These are phyloP conservation scores for Excalfactoria chinensis DNA, from an alignment of 2,113 vertebrate genomes.

Conservation along the genomic window DNA sequence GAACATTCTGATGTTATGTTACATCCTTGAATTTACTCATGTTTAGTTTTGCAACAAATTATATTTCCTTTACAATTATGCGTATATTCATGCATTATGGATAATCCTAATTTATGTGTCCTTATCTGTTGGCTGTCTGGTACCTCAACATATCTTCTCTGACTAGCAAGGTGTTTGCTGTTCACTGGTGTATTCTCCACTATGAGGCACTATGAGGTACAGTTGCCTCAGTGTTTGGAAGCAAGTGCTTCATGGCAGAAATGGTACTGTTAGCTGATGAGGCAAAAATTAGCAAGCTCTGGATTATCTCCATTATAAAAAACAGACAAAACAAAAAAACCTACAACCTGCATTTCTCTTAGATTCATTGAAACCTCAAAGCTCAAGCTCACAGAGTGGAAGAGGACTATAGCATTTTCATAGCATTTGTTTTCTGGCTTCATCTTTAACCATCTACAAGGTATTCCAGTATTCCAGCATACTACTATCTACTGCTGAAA, in stretches of 20 bases:
- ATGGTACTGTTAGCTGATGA: background rate
- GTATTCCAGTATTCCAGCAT: background rate
- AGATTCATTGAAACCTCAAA: background rate
- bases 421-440: background rate
- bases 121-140: background rate
- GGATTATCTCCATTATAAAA: background rate
- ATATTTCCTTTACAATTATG: background rate
- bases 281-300: background rate
- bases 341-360: background rate
- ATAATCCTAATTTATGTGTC: background rate
- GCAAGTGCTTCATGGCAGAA: background rate
- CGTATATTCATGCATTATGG: background rate
- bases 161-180: background rate
- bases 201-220: background rate
- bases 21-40: background rate
- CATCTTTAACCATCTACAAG: background rate
- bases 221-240: background rate
- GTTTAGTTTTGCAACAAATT: background rate
- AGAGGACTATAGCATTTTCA: fast-evolving
- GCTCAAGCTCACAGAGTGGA: background rate
- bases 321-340: too few species aligned
- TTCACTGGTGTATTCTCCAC: background rate
- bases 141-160: background rate
- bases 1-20: background rate
- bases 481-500: background rate